A percentile compares a stretch with the other conserved stretches of the same genome.
These are phyloP conservation scores for Lepidotrigona ventralis DNA, from an alignment of 1,140 invertebrate species.

Conservation along the genomic window DNA sequence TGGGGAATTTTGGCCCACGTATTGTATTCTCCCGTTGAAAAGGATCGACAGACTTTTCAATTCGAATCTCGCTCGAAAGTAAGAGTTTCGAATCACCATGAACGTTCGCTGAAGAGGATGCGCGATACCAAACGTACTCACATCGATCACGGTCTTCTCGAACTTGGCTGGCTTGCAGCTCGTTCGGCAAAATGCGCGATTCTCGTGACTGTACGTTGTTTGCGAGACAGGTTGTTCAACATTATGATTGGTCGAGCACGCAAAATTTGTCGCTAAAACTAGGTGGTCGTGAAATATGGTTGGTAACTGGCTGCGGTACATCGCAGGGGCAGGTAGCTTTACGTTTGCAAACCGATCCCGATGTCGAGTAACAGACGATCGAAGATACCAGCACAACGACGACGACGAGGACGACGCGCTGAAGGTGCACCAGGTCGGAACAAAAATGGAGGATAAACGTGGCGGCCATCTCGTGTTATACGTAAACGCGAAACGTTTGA, in stretches of 20 bases:
- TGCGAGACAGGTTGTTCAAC: conserved; percentile 7
- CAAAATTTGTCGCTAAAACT: conserved; percentile 27
- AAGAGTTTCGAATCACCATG: no score
- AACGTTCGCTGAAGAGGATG: no score
- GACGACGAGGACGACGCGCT: background rate
- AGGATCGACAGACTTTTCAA: no score
- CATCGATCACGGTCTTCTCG: no score
- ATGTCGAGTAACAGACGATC: conserved; percentile 18
- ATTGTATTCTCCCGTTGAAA: no score
- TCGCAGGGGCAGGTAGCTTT: conserved; percentile 13
- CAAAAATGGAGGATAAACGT: background rate
- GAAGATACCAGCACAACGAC: background rate
- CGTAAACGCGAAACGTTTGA: conserved; percentile 37
- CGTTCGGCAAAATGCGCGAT: background rate
- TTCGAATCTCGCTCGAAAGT: no score
- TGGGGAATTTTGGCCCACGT: no score
- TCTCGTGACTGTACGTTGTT: background rate
- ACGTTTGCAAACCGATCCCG: conserved; percentile 17
- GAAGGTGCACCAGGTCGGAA: background rate
- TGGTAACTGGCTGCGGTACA: conserved; percentile 8
- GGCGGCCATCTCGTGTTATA: conserved; percentile 12
- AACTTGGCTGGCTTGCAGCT: no score
- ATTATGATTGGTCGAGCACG: conserved; percentile 38
- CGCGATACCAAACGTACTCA: no score
- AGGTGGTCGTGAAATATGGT: conserved; percentile 31